Base-by-base conservation (phyloP, 2,888 invertebrate genomes). In the Sphaerophoria taeniata region DNA sequence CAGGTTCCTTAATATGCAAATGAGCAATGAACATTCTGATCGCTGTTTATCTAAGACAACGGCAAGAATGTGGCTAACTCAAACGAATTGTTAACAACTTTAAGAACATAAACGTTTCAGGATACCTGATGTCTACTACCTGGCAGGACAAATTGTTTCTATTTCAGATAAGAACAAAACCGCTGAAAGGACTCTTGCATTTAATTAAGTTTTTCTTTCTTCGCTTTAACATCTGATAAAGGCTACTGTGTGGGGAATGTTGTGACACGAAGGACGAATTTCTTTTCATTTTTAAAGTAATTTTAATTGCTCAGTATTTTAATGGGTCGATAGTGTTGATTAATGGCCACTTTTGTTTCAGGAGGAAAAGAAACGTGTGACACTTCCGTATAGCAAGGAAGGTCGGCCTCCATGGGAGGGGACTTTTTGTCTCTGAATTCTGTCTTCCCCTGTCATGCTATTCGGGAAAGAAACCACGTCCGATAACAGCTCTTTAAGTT, bases 231-330 rank as follows among this genome's bases (percentile, higher is more conserved):
- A 56, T 39, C 24, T 43, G 65, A 16, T 4, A 56, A 14, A 14
- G 14, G n/a, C 1, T 1, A 31, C 24, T 45, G 12, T 36, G 31
- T 24, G 16, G 11, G 16, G 56, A 61, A 76, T 77, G 65, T 45
- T 58, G 9, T 51, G 65, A 24, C 51, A 45, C 36, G 33, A 36
- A 24, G 39, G 45, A 45, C 12, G 58, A 47, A 74, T 83, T 24
- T 24, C 24, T 24, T 24, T 24, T 24, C 24, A 2, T 24, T 24
- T 24, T 69, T 71, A 43, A 5, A 24, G 70, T 71, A 65, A 84
- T 79, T 84, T 84, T 84, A 84, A 79, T 84, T 84, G 79, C 74
- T 84, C 65, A 58, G 51, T 61, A 61, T 73, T 83, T 78, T 73
- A 78, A 83, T 73, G 73, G 31, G 45, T 73, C 36, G 73, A 83